Evolutionary conservation across 2,888 invertebrate species (phyloP), one percentile per base, ranked within the genome.

Genomic region (Diloba caeruleocephala): DNA sequence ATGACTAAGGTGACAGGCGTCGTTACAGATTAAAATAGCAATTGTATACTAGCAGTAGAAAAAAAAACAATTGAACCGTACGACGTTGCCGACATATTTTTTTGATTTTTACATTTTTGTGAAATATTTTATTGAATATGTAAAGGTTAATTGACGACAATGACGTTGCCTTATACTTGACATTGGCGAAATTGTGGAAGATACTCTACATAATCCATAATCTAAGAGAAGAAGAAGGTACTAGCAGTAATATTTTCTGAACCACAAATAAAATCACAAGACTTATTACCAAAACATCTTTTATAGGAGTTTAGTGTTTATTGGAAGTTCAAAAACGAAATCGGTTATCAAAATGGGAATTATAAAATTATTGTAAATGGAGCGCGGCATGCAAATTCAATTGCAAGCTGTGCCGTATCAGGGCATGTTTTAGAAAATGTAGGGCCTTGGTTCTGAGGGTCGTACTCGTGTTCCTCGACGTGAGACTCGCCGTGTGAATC

Each of bases 401-500:
- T 61, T 52, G 60, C 57, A 38, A 44, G 52, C 39, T 48, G 37
- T 48, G 46, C 25, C 45, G 53, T 66, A 48, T 53, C 41, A 26
- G 52, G 31, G 39, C 33, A 44, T 62, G 54, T 66, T 58, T 52
- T 58, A 64, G 70, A 69, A 69, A 72, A 64, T 58, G 54, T 53
- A 60, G 53, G 50, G 43, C 51, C 53, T 60, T 65, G 43, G 62
- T 58, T 49, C 44, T 46, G 38, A 51, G 53, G 37, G 32, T 25
- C 46, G 49, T 37, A 43, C 57, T 57, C 52, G 38, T 44, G 45
- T 54, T 23, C 13, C 31, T 19, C 29, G 46, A 46, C 60, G 71
- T 66, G 65, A 70, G 71, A 75, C 46, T 59, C 45, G 71, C 69
- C 66, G 61, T 69, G 67, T 70, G 78, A 79, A 84, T 85, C 82